Conservation (phyloP, 1,140 invertebrate species). For the Phenacoccus solenopsis region DNA sequence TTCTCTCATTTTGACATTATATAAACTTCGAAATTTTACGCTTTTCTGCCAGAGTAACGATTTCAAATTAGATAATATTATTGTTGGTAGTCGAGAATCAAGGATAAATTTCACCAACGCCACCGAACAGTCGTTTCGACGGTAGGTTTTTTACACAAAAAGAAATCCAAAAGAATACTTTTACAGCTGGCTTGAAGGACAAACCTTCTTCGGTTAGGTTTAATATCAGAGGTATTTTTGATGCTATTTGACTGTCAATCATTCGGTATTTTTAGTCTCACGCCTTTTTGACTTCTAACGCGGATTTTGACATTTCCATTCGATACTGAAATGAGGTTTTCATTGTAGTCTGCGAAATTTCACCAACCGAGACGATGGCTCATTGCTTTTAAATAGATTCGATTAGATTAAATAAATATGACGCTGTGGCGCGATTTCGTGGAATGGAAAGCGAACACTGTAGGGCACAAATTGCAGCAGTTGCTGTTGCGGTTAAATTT, state of each 20-base stretch:
- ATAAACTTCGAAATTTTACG: too few species aligned
- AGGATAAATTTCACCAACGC: too few species aligned
- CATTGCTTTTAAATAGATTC: conserved; percentile 3
- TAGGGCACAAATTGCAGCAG: too few species aligned
- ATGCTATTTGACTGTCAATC: background rate
- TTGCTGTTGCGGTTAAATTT: too few species aligned
- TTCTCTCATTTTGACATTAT: too few species aligned
- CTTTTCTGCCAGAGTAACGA: too few species aligned
- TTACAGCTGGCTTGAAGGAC: background rate
- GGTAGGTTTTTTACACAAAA: too few species aligned
- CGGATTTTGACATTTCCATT: background rate
- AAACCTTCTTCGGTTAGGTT: background rate
- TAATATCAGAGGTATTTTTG: background rate
- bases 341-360: background rate
- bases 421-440: background rate
- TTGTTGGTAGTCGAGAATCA: too few species aligned
- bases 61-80: too few species aligned
- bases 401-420: conserved; percentile 3
- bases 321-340: background rate
- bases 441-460: too few species aligned
- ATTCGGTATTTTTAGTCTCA: background rate
- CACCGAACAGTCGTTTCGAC: too few species aligned
- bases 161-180: background rate
- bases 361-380: background rate
- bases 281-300: background rate